phyloP scores from a whole-genome alignment of 1,140 invertebrate species.

The Hypsibius dujardini region DNA sequence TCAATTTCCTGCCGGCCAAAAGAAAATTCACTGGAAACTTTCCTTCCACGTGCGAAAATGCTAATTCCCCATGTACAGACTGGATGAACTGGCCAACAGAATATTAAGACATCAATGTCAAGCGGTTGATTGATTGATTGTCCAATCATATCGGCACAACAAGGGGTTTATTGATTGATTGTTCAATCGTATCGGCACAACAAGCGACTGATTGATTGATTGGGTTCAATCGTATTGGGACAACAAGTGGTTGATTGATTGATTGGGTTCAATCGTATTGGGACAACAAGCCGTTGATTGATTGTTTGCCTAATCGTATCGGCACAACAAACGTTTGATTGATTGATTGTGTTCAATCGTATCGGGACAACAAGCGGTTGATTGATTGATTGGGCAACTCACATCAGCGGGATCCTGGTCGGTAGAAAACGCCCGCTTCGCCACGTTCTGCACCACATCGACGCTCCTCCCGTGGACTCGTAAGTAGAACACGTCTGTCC shows the following conservation, averaged over 20 bases:
- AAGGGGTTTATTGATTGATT: too few relatives aligned
- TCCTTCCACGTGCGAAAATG: too few relatives aligned
- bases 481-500: conserved; percentile 6
- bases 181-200: too few relatives aligned
- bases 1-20: neutral
- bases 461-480: neutral
- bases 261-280: too few relatives aligned
- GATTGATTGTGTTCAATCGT: neutral
- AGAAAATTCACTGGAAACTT: too few relatives aligned
- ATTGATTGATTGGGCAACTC: neutral
- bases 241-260: too few relatives aligned
- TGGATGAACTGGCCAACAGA: neutral
- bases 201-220: too few relatives aligned
- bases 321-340: neutral
- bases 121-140: neutral
- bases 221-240: too few relatives aligned
- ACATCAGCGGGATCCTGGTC: neutral
- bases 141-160: too few relatives aligned
- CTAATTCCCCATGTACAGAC: neutral
- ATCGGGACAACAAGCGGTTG: neutral
- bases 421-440: neutral
- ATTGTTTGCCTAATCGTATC: too few relatives aligned
- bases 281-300: too few relatives aligned
- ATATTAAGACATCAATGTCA: neutral
- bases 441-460: neutral